Evolutionary conservation across 2,113 vertebrate species (phyloP).

Genomic region (Petrocephalus zakoni): DNA sequence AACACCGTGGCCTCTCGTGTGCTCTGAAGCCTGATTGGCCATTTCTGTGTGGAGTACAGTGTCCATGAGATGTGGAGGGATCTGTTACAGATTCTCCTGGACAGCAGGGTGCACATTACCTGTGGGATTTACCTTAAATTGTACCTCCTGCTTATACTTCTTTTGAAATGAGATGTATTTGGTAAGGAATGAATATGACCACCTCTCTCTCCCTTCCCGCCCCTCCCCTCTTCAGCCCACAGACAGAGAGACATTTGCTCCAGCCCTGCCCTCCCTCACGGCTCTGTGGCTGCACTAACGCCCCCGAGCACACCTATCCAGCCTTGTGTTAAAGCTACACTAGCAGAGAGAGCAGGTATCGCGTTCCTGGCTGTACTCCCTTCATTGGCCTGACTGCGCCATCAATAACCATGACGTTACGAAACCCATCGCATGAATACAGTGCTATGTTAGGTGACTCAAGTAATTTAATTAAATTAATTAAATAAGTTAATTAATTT

Average conservation of each 20-base stretch:
- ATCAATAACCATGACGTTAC: background rate
- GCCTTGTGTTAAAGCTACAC: slow-evolving; percentile 74
- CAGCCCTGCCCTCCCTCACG: slow-evolving; percentile 69
- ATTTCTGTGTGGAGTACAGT: background rate
- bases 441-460: background rate
- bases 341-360: slow-evolving; percentile 80
- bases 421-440: background rate
- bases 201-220: background rate
- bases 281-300: slow-evolving; percentile 71
- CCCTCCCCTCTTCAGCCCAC: slow-evolving; percentile 59
- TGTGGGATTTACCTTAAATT: background rate
- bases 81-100: background rate
- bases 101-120: background rate
- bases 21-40: background rate
- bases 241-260: slow-evolving; percentile 81
- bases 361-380: no score
- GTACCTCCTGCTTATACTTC: background rate
- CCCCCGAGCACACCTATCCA: slow-evolving; percentile 68
- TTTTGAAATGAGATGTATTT: background rate
- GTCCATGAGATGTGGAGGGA: background rate
- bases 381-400: background rate
- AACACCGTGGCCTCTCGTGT: background rate
- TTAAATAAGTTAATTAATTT: no score
- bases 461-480: no score
- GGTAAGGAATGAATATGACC: background rate